These are phyloP conservation scores for Tigriopus californicus DNA, from an alignment of 2,888 invertebrate species.

Conservation along the genomic window DNA sequence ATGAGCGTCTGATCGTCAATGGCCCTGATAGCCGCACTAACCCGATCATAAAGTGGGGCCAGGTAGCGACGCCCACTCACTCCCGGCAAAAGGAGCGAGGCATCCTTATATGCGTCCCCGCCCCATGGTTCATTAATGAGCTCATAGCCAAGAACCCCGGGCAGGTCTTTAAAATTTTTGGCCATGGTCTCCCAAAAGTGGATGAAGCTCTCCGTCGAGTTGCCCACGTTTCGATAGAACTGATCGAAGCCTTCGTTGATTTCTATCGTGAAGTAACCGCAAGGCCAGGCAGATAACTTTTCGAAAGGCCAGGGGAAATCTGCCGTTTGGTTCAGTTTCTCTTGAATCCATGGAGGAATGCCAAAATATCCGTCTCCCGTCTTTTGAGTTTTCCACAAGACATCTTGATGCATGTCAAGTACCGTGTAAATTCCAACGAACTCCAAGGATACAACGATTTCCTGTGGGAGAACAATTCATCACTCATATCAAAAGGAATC, in stretches of 20 bases:
- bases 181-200: constrained; percentile 3
- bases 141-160: constrained; percentile 9
- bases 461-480: not conserved
- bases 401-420: constrained; percentile 6
- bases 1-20: constrained; percentile 6
- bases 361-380: not conserved
- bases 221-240: constrained; percentile 2
- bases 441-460: not conserved
- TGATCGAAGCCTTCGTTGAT: constrained; percentile 7
- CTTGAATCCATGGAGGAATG: constrained; percentile 3
- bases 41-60: not conserved
- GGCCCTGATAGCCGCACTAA: not conserved
- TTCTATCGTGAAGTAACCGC: constrained; percentile 14
- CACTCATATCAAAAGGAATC: too few species aligned
- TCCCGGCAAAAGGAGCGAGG: not conserved
- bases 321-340: not conserved
- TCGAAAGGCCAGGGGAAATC: not conserved
- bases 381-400: not conserved
- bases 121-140: constrained; percentile 13
- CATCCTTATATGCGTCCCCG: not conserved
- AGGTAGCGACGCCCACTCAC: not conserved
- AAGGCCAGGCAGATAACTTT: constrained; percentile 1
- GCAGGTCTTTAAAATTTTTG: not conserved
- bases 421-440: not conserved
- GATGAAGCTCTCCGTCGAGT: not conserved